Evolutionary conservation across 2,888 invertebrate genomes (phyloP).

Genomic region (Drosophila incognita): DNA sequence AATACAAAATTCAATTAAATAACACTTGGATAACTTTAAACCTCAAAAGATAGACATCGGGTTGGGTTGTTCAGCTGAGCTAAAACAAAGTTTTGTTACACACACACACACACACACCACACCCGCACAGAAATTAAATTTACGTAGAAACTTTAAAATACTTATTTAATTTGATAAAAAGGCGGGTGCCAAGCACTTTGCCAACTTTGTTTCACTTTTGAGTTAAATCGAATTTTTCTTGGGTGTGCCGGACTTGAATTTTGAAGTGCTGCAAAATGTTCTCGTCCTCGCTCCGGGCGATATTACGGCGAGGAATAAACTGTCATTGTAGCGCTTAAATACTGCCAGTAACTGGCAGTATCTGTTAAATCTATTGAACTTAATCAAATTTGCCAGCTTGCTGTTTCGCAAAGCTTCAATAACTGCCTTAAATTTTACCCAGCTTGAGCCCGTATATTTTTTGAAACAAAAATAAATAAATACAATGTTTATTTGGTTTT

Average conservation of each 20-base stretch:
- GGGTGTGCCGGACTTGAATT: conserved; percentile 7
- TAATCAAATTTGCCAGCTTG: conserved; percentile 53
- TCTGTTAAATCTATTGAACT: conserved; percentile 60
- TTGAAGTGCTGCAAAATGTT: conserved; percentile 1
- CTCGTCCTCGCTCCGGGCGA: neutral
- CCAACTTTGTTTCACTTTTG: conserved; percentile 66
- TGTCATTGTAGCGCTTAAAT: conserved; percentile 42
- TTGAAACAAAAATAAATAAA: conserved; percentile 14
- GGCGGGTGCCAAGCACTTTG: conserved; percentile 47
- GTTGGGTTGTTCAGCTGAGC: conserved; percentile 1
- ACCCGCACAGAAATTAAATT: neutral
- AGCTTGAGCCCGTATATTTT: conserved; percentile 10
- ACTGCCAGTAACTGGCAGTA: conserved; percentile 48
- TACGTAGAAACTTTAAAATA: conserved; percentile 48
- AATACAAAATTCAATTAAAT: conserved; percentile 33
- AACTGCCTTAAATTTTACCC: conserved; percentile 24
- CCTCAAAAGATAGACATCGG: conserved; percentile 8
- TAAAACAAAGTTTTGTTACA: conserved; percentile 13
- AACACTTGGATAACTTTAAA: conserved; percentile 24
- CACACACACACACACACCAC: neutral
- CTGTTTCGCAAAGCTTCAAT: conserved; percentile 28
- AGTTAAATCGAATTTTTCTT: conserved; percentile 63
- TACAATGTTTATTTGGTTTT: conserved; percentile 7
- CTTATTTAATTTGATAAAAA: conserved; percentile 64
- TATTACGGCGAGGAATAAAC: neutral